Conservation (phyloP, 2,113 vertebrate species). For the Phoenicopterus ruber region DNA sequence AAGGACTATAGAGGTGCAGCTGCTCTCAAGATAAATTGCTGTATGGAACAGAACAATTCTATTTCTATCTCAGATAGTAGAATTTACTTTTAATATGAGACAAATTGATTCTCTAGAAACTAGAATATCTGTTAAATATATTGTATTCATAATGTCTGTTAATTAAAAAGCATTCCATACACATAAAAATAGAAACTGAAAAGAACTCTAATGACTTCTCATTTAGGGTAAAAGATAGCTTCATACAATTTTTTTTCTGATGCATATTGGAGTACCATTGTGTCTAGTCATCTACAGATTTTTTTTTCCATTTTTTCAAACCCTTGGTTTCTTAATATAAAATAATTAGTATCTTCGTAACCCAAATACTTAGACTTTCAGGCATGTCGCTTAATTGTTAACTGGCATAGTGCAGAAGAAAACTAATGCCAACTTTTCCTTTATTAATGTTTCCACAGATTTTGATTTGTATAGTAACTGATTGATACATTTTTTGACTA, state of each 20-base stretch:
- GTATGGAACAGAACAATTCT: neutral
- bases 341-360: neutral
- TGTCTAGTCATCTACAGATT: neutral
- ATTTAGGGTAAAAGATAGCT: neutral
- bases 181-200: constrained; percentile 7
- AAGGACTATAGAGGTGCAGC: neutral
- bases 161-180: constrained; percentile 26
- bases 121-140: constrained; percentile 6
- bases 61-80: neutral
- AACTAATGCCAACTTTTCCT: neutral
- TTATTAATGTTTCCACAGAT: neutral
- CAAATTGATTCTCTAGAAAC: neutral
- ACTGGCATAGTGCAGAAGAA: neutral
- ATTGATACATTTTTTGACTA: neutral
- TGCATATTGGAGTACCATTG: neutral
- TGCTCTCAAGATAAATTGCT: neutral
- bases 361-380: neutral
- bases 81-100: constrained; percentile 19
- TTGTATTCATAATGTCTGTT: neutral
- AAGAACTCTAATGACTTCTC: neutral
- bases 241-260: neutral
- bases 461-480: neutral
- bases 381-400: neutral
- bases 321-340: neutral
- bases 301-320: neutral